Evolutionary conservation across 2,113 vertebrate species (phyloP).

Genomic region (Mirounga angustirostris): DNA sequence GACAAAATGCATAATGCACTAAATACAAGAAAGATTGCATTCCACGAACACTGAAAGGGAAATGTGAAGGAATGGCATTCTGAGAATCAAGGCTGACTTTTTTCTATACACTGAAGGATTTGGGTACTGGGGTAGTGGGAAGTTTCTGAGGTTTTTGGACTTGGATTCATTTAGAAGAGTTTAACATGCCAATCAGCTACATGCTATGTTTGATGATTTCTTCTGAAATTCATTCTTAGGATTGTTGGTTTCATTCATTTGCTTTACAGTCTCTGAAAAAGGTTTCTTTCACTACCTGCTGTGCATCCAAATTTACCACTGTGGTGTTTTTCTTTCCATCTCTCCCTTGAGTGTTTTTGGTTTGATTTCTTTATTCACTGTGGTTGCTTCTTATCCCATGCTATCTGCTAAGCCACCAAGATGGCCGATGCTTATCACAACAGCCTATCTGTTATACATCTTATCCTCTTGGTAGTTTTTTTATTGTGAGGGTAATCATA

Average conservation of each 20-base stretch:
- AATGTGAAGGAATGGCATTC: neutral
- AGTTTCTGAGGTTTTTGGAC: conserved; percentile 16
- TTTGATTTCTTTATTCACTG: neutral
- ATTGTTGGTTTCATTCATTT: neutral
- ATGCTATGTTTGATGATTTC: neutral
- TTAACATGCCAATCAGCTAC: neutral
- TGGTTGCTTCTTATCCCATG: neutral
- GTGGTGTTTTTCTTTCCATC: neutral
- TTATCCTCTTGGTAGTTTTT: neutral
- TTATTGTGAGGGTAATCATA: neutral
- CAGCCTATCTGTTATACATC: neutral
- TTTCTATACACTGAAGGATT: neutral
- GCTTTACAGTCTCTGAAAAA: neutral
- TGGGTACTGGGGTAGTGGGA: neutral
- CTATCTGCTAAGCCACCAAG: neutral
- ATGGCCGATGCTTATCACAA: neutral
- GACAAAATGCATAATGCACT: conserved; percentile 23
- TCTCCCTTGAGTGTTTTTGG: neutral
- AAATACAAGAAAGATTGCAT: neutral
- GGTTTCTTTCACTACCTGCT: neutral
- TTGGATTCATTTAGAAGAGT: neutral
- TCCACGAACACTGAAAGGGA: neutral
- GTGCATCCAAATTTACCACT: neutral
- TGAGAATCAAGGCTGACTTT: conserved; percentile 29
- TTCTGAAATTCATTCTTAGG: neutral